Percentiles rank a stretch among this genome's conserved stretches.
phyloP scores from a whole-genome alignment of 2,797 vertebrate genomes.

The Dipus sagitta region DNA sequence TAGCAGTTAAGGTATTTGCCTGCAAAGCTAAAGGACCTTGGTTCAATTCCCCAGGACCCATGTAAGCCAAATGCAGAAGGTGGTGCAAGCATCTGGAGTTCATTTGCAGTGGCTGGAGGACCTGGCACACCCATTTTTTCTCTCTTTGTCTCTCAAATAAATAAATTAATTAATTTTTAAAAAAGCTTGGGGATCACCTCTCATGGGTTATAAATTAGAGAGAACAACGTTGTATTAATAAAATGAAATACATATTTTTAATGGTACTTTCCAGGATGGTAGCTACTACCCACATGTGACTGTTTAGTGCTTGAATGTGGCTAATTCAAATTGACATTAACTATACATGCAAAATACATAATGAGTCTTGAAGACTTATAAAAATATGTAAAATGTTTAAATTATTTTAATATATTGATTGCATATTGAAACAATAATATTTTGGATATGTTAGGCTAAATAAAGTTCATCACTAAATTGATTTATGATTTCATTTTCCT shows the following conservation, averaged over 20 bases:
- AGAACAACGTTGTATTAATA: not conserved
- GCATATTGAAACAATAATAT: not conserved
- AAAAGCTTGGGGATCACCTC: not conserved
- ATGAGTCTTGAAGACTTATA: not conserved
- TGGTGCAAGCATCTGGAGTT: too few relatives aligned
- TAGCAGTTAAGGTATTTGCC: too few relatives aligned
- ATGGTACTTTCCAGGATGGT: not conserved
- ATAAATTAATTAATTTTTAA: too few relatives aligned
- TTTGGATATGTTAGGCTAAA: constrained; percentile 7
- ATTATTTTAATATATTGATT: constrained; percentile 26
- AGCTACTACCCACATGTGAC: not conserved
- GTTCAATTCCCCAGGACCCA: too few relatives aligned
- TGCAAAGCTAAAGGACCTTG: too few relatives aligned
- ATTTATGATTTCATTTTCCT: not conserved
- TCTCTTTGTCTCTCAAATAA: too few relatives aligned
- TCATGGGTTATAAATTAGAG: not conserved
- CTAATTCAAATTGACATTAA: not conserved
- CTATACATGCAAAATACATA: not conserved
- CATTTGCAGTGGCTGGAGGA: too few relatives aligned
- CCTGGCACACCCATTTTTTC: too few relatives aligned
- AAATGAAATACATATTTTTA: not conserved
- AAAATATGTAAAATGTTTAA: not conserved
- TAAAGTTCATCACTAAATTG: not conserved
- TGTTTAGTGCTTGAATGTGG: not conserved
- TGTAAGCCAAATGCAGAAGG: too few relatives aligned